A percentile compares a stretch with the other conserved stretches of the same genome.
These are phyloP conservation scores for Condylura cristata DNA, from an alignment of 2,113 vertebrate genomes.

Conservation along the genomic window DNA sequence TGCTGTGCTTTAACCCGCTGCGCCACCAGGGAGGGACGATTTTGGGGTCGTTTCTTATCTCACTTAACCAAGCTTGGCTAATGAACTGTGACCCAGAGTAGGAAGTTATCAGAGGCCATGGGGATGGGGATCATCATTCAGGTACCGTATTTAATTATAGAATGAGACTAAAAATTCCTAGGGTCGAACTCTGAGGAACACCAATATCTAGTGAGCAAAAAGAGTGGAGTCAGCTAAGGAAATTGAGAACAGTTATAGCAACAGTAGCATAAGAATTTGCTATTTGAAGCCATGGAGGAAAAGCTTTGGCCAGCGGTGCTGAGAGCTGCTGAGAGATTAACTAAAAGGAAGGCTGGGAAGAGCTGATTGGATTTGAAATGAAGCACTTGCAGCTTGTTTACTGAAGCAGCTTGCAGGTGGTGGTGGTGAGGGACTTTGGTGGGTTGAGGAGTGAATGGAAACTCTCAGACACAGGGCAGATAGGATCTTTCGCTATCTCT, in stretches of 20 bases:
- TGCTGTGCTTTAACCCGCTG: no score
- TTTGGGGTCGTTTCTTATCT: background rate
- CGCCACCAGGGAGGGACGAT: no score
- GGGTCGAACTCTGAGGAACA: background rate
- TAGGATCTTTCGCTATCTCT: background rate
- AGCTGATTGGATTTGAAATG: background rate
- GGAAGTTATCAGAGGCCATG: background rate
- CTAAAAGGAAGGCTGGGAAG: background rate
- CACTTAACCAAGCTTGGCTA: background rate
- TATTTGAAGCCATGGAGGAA: background rate
- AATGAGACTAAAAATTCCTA: background rate
- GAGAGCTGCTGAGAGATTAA: background rate
- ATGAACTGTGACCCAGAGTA: background rate
- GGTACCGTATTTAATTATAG: background rate
- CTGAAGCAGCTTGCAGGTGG: background rate
- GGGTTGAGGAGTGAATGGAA: background rate
- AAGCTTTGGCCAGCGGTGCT: background rate
- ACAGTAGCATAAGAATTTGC: background rate
- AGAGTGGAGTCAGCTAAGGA: background rate
- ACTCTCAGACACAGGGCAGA: background rate
- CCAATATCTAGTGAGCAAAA: background rate
- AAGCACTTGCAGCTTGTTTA: background rate
- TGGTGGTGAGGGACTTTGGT: background rate
- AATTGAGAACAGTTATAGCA: background rate
- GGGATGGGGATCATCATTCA: background rate